A percentile compares a stretch with the other conserved stretches of the same genome.
These are phyloP conservation scores for Synanthedon vespiformis DNA, from an alignment of 2,888 invertebrate species.

Conservation along the genomic window DNA sequence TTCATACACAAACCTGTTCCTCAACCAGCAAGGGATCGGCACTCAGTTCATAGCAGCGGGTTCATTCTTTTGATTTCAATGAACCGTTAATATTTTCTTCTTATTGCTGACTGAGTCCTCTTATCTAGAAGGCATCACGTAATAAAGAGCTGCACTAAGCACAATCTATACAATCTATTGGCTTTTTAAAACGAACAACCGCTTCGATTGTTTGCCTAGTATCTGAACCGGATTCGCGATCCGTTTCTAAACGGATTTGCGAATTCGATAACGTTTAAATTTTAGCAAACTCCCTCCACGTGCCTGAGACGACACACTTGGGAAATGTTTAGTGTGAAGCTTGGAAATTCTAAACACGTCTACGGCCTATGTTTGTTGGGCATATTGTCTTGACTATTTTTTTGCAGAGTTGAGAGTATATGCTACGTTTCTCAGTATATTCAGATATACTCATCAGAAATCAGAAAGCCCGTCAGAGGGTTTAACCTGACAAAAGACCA, in stretches of 20 bases:
- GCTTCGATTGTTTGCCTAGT: slow-evolving; percentile 9
- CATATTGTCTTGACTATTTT: too few relatives aligned
- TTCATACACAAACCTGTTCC: slow-evolving; percentile 47
- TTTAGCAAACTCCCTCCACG: neutral
- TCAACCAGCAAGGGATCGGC: slow-evolving; percentile 22
- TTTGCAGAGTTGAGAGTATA: too few relatives aligned
- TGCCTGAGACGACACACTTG: neutral
- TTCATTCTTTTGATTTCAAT: slow-evolving; percentile 62
- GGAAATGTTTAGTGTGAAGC: neutral
- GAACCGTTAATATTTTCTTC: slow-evolving; percentile 64
- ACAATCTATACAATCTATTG: slow-evolving; percentile 10
- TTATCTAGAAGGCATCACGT: slow-evolving; percentile 48
- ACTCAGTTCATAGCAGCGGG: slow-evolving; percentile 33
- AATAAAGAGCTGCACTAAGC: slow-evolving; percentile 22
- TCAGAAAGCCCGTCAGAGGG: too few relatives aligned
- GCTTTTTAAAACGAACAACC: slow-evolving; percentile 10
- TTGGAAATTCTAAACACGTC: slow-evolving; percentile 33
- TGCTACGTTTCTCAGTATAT: too few relatives aligned
- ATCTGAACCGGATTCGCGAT: slow-evolving; percentile 17
- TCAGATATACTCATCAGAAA: too few relatives aligned
- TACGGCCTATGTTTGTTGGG: slow-evolving; percentile 4
- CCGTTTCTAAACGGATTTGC: slow-evolving; percentile 11
- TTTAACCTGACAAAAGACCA: too few relatives aligned
- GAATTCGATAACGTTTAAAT: slow-evolving; percentile 7
- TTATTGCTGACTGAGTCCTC: slow-evolving; percentile 29